Evolutionary conservation across 1,140 invertebrate species (phyloP).

Genomic region (Diuraphis noxia): DNA sequence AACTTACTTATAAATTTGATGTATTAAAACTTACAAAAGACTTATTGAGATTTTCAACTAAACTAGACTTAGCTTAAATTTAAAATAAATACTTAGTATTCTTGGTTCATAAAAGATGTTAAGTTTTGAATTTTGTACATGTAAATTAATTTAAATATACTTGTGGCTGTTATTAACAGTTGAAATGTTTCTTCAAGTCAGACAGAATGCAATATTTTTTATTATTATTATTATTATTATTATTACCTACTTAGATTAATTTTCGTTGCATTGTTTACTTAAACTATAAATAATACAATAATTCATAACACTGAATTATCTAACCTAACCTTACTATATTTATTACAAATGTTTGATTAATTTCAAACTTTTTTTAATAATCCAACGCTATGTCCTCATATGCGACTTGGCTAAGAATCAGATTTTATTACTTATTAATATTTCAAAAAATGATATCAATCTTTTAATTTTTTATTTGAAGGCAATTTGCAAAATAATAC

Average conservation of each 20-base stretch:
- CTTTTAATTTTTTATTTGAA: neutral
- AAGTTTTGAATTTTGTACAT: too few relatives aligned
- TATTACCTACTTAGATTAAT: neutral
- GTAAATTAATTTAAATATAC: too few relatives aligned
- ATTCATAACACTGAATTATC: neutral
- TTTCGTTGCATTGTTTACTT: neutral
- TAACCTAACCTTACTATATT: neutral
- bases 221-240: too few relatives aligned
- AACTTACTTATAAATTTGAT: neutral
- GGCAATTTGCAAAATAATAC: neutral
- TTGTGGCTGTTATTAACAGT: too few relatives aligned
- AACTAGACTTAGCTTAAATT: too few relatives aligned
- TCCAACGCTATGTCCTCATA: neutral
- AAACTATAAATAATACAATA: neutral
- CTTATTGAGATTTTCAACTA: neutral
- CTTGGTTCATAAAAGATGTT: too few relatives aligned
- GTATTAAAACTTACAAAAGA: neutral
- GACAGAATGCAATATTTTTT: neutral
- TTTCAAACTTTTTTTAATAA: neutral
- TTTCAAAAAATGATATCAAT: neutral
- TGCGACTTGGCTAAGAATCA: neutral
- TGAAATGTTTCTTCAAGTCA: neutral
- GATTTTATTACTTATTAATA: neutral
- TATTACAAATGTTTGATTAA: neutral
- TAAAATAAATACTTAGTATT: neutral